Conservation (phyloP, 2,797 vertebrate genomes). For the Etheostoma perlongum region DNA sequence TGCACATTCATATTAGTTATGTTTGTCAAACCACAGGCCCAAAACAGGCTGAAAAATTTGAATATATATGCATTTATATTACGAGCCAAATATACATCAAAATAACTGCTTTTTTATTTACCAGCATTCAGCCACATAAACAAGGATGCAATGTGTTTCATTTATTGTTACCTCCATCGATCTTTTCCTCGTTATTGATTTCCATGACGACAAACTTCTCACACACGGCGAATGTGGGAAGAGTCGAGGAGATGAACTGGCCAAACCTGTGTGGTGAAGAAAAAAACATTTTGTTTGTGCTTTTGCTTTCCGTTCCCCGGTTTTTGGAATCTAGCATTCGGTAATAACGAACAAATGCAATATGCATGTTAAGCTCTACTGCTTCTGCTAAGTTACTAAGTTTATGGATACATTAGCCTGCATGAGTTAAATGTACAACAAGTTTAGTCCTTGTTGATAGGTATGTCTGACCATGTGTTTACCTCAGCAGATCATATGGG, state of each 20-base stretch:
- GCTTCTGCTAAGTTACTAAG: not conserved
- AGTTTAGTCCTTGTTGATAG: not conserved
- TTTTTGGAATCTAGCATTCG: not conserved
- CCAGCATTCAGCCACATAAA: not conserved
- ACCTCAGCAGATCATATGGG: conserved; percentile 95
- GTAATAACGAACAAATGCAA: not conserved
- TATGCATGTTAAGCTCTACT: not conserved
- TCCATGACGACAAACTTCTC: conserved; percentile 99
- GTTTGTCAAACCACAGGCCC: not conserved
- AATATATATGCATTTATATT: not conserved
- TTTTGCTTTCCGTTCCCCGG: not conserved
- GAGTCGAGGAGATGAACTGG: conserved; percentile 97
- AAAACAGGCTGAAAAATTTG: not conserved
- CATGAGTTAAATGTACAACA: not conserved
- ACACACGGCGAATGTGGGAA: conserved; percentile 97
- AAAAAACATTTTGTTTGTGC: not conserved
- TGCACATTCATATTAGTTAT: too few species aligned
- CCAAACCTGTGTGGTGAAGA: conserved; percentile 87
- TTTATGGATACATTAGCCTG: not conserved
- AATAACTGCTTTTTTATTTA: not conserved
- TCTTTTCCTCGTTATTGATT: conserved; percentile 94
- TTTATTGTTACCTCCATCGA: conserved; percentile 88
- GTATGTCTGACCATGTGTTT: conserved; percentile 4
- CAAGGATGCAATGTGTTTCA: not conserved
- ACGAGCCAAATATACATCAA: not conserved